Evolutionary conservation across 2,888 invertebrate species (phyloP), one percentile per base, ranked within the genome.

Genomic region (Drosophila longiperda): DNA sequence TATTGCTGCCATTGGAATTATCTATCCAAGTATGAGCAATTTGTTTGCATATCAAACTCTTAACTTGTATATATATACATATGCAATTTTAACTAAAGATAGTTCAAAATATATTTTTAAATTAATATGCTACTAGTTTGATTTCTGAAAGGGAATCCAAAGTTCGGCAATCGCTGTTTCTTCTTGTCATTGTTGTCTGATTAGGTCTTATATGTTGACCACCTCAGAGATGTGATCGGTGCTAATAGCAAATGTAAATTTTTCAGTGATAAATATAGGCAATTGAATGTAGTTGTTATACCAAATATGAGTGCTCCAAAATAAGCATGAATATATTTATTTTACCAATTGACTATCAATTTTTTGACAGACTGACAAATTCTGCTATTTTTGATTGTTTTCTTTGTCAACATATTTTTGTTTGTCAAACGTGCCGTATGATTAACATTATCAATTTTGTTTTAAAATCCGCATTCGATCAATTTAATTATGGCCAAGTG

Each of bases 371-470:
- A 45, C 72, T 66, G 55, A 75, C 33, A 36, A 32, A 32, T 11
- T 54, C 12, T 38, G n/a, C 7, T 17, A 20, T 61, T 57, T 55
- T 66, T 66, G 58, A 73, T 70, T 62, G 66, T 85, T 78, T 80
- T 76, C 80, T 75, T 80, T 63, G 61, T 59, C 23, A 62, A 40
- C 38, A 61, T 33, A n/a, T 61, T 42, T 70, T 64, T 36, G 62
- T 40, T 58, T 78, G 60, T 32, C 60, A 59, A 59, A n/a, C 73
- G 33, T 54, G 78, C 75, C 87, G 85, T 87, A 79, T 86, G 85
- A 85, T 87, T 85, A 85, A 87, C 87, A 77, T 23, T 29, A 11
- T 38, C n/a, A 4, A 63, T 67, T 70, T 65, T 64, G 59, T 66
- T 42, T 66, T 65, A 53, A 68, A 64, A 73, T 70, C 63, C 40